Evolutionary conservation across 2,888 invertebrate genomes (phyloP).

Genomic region (Eurytoma adleriae): DNA sequence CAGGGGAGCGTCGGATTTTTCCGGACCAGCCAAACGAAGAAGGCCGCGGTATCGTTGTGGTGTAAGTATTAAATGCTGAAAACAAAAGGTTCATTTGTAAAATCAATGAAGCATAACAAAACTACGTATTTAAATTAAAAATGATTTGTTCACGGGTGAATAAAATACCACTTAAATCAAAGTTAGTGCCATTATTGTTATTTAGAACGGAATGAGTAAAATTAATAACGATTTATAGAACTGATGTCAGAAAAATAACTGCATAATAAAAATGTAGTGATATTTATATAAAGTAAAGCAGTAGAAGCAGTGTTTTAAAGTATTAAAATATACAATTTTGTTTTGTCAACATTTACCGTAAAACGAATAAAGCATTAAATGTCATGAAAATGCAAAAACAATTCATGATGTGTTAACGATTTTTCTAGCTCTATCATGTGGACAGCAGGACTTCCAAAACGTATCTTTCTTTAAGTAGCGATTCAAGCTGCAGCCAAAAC

Average conservation of each 20-base stretch:
- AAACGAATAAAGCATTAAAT: too few species aligned
- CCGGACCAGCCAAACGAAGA: conserved; percentile 58
- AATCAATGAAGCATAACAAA: background rate
- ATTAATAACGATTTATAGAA: too few species aligned
- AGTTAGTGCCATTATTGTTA: too few species aligned
- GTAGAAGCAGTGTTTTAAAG: too few species aligned
- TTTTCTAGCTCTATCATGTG: conserved; percentile 76
- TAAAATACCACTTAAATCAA: background rate
- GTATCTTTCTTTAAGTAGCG: conserved; percentile 80
- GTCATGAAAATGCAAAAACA: too few species aligned
- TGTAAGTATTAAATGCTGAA: conserved; percentile 74
- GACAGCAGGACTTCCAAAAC: conserved; percentile 78
- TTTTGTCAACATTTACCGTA: too few species aligned
- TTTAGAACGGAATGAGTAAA: too few species aligned
- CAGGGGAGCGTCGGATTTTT: conserved; percentile 70
- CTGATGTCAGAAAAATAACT: too few species aligned
- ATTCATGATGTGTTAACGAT: background rate
- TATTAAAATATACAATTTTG: too few species aligned
- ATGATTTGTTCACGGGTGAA: conserved; percentile 6
- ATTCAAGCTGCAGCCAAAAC: conserved; percentile 80
- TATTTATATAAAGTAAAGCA: too few species aligned
- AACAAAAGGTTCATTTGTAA: background rate
- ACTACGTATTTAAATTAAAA: background rate
- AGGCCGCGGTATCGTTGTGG: conserved; percentile 80
- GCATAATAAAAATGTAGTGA: too few species aligned